Conservation (phyloP, 2,888 invertebrate genomes). For the Phytoseiulus persimilis region DNA sequence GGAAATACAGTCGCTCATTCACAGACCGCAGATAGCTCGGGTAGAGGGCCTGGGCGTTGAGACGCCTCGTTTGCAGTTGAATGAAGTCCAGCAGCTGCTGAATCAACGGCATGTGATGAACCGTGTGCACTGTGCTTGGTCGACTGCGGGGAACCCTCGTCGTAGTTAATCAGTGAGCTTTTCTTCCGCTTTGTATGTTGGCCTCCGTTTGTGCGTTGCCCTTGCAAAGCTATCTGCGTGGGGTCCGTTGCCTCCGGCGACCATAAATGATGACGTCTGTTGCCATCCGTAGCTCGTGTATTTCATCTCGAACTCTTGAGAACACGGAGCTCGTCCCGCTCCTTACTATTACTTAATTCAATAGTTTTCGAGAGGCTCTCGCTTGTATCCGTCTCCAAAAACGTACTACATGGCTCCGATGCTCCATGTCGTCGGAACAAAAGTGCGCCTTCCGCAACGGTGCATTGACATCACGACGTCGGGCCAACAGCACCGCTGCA, state of each 20-base stretch:
- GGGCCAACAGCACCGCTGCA: too few species aligned
- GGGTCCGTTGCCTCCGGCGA: neutral
- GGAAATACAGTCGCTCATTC: neutral
- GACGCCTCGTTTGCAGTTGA: neutral
- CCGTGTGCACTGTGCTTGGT: neutral
- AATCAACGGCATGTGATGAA: neutral
- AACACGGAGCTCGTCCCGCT: too few species aligned
- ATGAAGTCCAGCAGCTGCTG: neutral
- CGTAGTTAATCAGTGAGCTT: neutral
- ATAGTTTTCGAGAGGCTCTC: too few species aligned
- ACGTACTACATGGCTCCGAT: too few species aligned
- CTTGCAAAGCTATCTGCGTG: neutral
- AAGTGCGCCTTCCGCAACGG: too few species aligned
- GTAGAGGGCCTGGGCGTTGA: neutral
- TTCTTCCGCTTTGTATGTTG: neutral
- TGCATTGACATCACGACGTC: too few species aligned
- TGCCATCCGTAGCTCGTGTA: neutral
- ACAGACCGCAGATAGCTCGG: neutral
- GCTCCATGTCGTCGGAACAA: too few species aligned
- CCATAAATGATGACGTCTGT: neutral
- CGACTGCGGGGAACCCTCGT: neutral
- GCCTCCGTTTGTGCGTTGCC: conserved; percentile 5
- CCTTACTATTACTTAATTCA: too few species aligned
- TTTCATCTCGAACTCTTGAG: too few species aligned
- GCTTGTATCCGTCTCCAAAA: too few species aligned